A percentile compares a stretch with the other conserved stretches of the same genome.
phyloP scores from a whole-genome alignment of 1,140 invertebrate genomes.

The Ganaspis sp. region DNA sequence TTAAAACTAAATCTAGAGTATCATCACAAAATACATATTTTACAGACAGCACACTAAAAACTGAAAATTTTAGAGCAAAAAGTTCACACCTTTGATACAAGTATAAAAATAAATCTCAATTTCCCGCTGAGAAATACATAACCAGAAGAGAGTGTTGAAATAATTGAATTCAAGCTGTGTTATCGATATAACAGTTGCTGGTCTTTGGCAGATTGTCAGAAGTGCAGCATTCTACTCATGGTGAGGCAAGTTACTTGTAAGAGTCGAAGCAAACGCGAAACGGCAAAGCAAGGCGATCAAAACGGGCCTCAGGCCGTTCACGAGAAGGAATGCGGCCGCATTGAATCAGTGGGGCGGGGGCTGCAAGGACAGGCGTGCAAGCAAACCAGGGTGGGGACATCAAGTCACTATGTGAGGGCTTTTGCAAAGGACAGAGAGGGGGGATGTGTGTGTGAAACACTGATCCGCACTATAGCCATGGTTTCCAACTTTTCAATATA shows the following conservation, averaged over 20 bases:
- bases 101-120: too few relatives aligned
- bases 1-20: too few relatives aligned
- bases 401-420: slow-evolving; percentile 35
- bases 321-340: slow-evolving; percentile 72
- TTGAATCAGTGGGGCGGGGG: slow-evolving; percentile 39
- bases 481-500: slow-evolving; percentile 38
- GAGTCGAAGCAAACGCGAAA: slow-evolving; percentile 35
- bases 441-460: slow-evolving; percentile 58
- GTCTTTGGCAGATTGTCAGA: background rate
- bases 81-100: too few relatives aligned
- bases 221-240: slow-evolving; percentile 5
- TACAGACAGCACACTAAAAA: too few relatives aligned
- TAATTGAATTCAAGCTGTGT: background rate
- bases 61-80: too few relatives aligned
- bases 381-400: background rate
- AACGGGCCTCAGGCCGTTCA: slow-evolving; percentile 53
- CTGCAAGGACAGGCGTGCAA: slow-evolving; percentile 11
- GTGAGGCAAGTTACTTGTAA: slow-evolving; percentile 4
- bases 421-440: too few relatives aligned
- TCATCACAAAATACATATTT: too few relatives aligned
- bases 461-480: slow-evolving; percentile 46
- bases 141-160: background rate
- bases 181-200: background rate
- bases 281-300: slow-evolving; percentile 43
- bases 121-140: background rate